Percentiles rank a stretch among this genome's conserved stretches.
phyloP scores from a whole-genome alignment of 2,888 invertebrate genomes.

The Synanthedon formicaeformis region DNA sequence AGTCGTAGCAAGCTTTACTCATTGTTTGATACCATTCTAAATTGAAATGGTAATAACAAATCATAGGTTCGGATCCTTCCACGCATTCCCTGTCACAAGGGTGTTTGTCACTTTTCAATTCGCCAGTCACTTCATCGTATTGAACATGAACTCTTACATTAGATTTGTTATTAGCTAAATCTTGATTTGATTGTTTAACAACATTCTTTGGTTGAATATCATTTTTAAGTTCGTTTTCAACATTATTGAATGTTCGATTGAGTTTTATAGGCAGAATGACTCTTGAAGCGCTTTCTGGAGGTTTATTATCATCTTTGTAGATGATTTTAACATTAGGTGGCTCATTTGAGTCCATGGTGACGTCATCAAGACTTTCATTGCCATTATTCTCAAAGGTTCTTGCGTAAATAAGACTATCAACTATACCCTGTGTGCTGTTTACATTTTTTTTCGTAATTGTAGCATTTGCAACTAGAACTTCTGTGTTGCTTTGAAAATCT shows the following conservation, averaged over 20 bases:
- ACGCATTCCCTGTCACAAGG: constrained; percentile 78
- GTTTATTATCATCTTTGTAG: constrained; percentile 16
- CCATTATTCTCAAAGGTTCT: constrained; percentile 11
- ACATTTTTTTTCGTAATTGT: constrained; percentile 9
- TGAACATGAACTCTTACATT: constrained; percentile 41
- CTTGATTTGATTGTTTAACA: constrained; percentile 10
- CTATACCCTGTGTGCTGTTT: constrained; percentile 9
- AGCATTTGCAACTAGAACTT: constrained; percentile 3
- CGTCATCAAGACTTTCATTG: constrained; percentile 15
- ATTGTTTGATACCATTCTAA: constrained; percentile 87
- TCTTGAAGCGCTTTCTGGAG: constrained; percentile 49
- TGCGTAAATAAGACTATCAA: neutral
- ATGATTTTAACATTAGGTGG: constrained; percentile 20
- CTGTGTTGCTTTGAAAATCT: constrained; percentile 9
- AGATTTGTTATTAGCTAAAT: constrained; percentile 27
- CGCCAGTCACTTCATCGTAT: constrained; percentile 59
- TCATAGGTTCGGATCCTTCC: constrained; percentile 72
- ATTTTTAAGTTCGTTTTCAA: constrained; percentile 23
- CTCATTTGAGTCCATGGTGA: constrained; percentile 12
- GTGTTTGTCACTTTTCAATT: constrained; percentile 49
- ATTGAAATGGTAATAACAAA: constrained; percentile 79
- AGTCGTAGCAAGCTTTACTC: constrained; percentile 89
- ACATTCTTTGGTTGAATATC: constrained; percentile 11
- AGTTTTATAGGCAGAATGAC: constrained; percentile 31
- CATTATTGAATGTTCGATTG: constrained; percentile 28